These are phyloP conservation scores for Ctena decussata DNA, from an alignment of 2,888 invertebrate genomes.

Conservation along the genomic window DNA sequence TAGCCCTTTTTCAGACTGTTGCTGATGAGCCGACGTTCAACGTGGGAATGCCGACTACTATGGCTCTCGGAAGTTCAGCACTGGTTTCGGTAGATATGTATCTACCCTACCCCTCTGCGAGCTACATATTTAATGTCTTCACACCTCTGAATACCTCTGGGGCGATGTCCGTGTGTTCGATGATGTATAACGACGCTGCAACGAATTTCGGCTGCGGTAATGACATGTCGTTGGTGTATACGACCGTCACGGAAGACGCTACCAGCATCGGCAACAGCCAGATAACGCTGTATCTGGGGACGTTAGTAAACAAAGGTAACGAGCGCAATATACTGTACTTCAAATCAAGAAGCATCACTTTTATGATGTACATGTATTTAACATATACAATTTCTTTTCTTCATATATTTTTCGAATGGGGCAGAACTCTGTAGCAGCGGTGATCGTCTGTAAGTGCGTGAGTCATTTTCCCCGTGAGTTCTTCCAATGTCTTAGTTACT, in stretches of 20 bases:
- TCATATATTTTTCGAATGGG: too few species aligned
- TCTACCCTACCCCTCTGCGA: slow-evolving; percentile 73
- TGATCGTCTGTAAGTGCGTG: too few species aligned
- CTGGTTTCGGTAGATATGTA: slow-evolving; percentile 76
- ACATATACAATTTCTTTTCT: too few species aligned
- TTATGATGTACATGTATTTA: too few species aligned
- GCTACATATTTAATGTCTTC: slow-evolving; percentile 66
- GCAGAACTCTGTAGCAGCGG: too few species aligned
- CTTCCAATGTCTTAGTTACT: too few species aligned
- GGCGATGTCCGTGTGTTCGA: slow-evolving; percentile 79
- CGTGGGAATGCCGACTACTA: slow-evolving; percentile 73
- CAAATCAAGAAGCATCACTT: too few species aligned
- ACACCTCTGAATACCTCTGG: slow-evolving; percentile 79
- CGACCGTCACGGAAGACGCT: slow-evolving; percentile 32
- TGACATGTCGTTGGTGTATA: slow-evolving; percentile 27
- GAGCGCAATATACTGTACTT: too few species aligned
- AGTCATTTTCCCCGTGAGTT: too few species aligned
- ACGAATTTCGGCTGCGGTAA: slow-evolving; percentile 77
- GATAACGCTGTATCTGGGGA: slow-evolving; percentile 72
- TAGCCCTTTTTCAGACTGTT: slow-evolving; percentile 53
- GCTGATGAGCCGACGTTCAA: slow-evolving; percentile 60
- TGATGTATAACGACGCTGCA: slow-evolving; percentile 48
- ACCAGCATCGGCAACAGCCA: slow-evolving; percentile 70
- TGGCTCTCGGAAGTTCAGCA: slow-evolving; percentile 76
- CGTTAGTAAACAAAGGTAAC: slow-evolving; percentile 77